phyloP scores from a whole-genome alignment of 2,888 invertebrate species.

The Allygus modestus region DNA sequence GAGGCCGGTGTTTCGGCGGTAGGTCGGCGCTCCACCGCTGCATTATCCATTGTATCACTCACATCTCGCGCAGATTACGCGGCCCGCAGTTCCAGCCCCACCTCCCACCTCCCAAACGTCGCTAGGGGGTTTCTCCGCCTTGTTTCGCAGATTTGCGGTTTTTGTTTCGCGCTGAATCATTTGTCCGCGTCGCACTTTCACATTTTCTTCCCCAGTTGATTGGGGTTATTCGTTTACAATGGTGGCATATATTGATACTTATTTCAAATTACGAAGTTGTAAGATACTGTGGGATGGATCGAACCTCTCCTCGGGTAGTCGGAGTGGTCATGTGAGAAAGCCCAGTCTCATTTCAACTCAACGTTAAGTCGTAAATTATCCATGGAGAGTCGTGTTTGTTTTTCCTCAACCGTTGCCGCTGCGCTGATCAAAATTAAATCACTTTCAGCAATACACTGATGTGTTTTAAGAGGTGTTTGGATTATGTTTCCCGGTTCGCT shows the following conservation, averaged over 20 bases:
- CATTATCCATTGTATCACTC: neutral
- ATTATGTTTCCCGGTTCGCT: neutral
- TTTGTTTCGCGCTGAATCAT: conserved; percentile 30
- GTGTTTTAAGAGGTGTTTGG: neutral
- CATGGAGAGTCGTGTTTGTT: neutral
- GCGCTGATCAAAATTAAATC: neutral
- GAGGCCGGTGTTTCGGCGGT: neutral
- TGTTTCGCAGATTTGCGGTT: conserved; percentile 18
- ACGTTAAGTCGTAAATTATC: neutral
- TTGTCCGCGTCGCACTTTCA: neutral
- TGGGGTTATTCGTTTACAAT: neutral
- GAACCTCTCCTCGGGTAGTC: neutral
- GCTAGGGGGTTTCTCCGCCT: conserved; percentile 1
- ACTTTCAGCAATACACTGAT: neutral
- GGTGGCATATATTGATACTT: too few species aligned
- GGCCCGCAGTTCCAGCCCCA: neutral
- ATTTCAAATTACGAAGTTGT: too few species aligned
- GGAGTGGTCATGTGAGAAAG: neutral
- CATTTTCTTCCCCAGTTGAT: neutral
- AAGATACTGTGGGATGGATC: too few species aligned
- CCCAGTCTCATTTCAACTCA: neutral
- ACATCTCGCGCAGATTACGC: neutral
- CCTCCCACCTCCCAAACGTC: neutral
- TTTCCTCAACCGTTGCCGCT: neutral
- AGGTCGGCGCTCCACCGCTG: neutral